A percentile compares a stretch with the other conserved stretches of the same genome.
Conservation (phyloP, 2,888 invertebrate genomes). For the Orchesella flavescens region DNA sequence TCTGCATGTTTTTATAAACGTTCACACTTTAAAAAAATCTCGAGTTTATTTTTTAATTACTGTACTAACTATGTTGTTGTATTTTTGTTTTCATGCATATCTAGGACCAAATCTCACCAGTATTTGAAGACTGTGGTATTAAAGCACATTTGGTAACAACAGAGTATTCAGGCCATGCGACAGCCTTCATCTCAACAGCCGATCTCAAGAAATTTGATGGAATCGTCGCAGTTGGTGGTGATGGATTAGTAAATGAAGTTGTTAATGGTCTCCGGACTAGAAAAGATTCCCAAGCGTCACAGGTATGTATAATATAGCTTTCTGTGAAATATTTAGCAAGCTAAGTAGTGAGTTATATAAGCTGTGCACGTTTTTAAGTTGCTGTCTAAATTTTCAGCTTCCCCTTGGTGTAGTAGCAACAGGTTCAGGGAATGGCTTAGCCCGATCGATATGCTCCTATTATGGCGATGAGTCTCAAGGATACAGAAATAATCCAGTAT, state of each 20-base stretch:
- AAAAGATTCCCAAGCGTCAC: background rate
- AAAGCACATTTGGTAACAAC: slow-evolving; percentile 91
- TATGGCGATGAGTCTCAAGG: slow-evolving; percentile 86
- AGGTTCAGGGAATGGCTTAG: slow-evolving; percentile 96
- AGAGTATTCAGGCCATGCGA: slow-evolving; percentile 87
- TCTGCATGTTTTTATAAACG: too few relatives aligned
- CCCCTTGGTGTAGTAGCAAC: slow-evolving; percentile 93
- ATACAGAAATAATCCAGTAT: slow-evolving; percentile 84
- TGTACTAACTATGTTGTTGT: too few relatives aligned
- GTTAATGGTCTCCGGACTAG: slow-evolving; percentile 40
- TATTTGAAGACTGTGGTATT: slow-evolving; percentile 90
- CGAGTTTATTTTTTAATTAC: too few relatives aligned
- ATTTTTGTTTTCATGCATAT: background rate
- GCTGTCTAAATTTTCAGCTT: slow-evolving; percentile 73
- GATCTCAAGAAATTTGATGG: slow-evolving; percentile 86
- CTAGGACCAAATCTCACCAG: slow-evolving; percentile 81
- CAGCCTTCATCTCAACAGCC: slow-evolving; percentile 83
- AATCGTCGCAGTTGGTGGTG: slow-evolving; percentile 79
- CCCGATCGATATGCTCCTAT: slow-evolving; percentile 85
- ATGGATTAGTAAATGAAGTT: slow-evolving; percentile 76
- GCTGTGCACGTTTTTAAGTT: too few relatives aligned
- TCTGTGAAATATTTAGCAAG: background rate
- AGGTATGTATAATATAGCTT: slow-evolving; percentile 32
- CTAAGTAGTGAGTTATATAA: too few relatives aligned
- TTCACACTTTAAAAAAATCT: too few relatives aligned